A percentile compares a stretch with the other conserved stretches of the same genome.
These are phyloP conservation scores for Bombylius major DNA, from an alignment of 2,888 invertebrate genomes.

Conservation along the genomic window DNA sequence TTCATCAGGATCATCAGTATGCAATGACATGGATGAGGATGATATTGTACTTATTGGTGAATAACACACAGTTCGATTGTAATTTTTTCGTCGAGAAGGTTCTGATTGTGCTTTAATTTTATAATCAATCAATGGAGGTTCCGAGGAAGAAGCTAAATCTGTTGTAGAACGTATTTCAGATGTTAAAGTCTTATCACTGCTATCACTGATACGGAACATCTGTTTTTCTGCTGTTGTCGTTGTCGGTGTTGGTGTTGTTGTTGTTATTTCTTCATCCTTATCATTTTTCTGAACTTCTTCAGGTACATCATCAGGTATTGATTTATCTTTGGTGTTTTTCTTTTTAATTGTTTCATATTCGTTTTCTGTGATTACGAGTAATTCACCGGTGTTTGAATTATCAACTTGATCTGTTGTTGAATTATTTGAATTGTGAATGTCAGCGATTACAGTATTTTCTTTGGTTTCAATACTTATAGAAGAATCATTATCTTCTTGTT, in stretches of 20 bases:
- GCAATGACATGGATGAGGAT: neutral
- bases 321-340: neutral
- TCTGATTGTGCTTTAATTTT: neutral
- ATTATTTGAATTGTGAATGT: slow-evolving; percentile 1
- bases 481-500: neutral
- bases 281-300: neutral
- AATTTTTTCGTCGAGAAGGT: neutral
- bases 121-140: neutral
- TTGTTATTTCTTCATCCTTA: neutral
- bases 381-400: neutral
- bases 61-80: neutral
- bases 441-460: neutral
- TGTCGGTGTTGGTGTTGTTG: neutral
- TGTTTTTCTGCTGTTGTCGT: neutral
- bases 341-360: neutral
- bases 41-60: slow-evolving; percentile 3
- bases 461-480: neutral
- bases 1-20: slow-evolving; percentile 4
- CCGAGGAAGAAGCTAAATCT: neutral
- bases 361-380: slow-evolving; percentile 3
- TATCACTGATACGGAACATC: slow-evolving; percentile 3
- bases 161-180: neutral
- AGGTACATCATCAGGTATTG: neutral
- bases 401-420: neutral
- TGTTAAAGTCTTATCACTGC: slow-evolving; percentile 5